A percentile compares a stretch with the other conserved stretches of the same genome.
Conservation (phyloP, 2,113 vertebrate species). For the Cyanoramphus novaezelandiae region DNA sequence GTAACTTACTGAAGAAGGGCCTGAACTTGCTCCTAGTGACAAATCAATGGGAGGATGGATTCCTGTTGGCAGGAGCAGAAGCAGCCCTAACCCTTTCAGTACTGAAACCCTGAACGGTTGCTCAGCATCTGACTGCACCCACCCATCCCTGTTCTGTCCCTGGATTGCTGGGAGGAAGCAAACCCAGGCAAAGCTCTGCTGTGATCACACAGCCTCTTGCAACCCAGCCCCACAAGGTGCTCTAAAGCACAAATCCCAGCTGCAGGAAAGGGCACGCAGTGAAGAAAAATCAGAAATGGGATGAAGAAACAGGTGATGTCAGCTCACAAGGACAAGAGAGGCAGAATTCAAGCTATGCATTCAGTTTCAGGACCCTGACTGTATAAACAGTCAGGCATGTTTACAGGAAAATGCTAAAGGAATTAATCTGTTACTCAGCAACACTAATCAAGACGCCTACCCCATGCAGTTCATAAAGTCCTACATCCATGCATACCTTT, state of each 20-base stretch:
- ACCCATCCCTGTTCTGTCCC: accelerated
- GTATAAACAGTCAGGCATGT: constrained; percentile 4
- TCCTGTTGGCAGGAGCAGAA: neutral
- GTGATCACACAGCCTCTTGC: neutral
- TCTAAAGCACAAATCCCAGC: neutral
- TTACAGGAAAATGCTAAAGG: constrained; percentile 43
- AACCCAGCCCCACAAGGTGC: neutral
- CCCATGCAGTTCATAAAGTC: constrained; percentile 63
- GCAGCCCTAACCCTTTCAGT: constrained; percentile 43
- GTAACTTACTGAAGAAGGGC: constrained; percentile 55
- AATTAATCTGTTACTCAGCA: constrained; percentile 71
- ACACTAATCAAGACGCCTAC: constrained; percentile 65
- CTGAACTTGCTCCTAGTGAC: constrained; percentile 49
- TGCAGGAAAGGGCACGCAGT: neutral
- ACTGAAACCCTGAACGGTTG: neutral
- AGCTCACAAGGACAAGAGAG: neutral
- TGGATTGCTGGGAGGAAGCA: neutral
- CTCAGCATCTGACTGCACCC: accelerated
- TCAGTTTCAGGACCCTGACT: constrained; percentile 21
- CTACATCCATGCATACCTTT: constrained; percentile 45
- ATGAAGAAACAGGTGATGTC: neutral
- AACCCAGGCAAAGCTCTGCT: neutral
- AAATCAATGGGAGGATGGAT: constrained; percentile 40
- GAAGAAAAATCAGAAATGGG: neutral
- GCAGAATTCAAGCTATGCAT: neutral